Evolutionary conservation across 2,888 invertebrate genomes (phyloP).

Genomic region (Onchidella celtica): DNA sequence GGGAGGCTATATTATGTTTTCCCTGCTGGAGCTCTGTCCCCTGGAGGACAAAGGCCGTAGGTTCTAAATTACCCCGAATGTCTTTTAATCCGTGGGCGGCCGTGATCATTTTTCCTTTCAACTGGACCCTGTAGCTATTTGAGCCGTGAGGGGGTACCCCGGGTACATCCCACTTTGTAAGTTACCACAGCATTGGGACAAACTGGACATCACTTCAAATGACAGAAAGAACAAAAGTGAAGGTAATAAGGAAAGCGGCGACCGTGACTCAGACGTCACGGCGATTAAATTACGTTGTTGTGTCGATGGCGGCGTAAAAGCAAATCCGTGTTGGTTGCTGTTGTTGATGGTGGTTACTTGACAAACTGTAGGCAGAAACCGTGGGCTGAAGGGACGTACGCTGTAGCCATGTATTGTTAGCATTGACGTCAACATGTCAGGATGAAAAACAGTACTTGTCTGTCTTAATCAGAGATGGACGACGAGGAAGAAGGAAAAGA

Average conservation of each 20-base stretch:
- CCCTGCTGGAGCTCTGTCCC: background rate
- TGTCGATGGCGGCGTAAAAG: background rate
- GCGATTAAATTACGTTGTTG: background rate
- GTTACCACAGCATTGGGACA: too few relatives aligned
- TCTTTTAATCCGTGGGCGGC: background rate
- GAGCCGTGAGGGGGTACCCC: background rate
- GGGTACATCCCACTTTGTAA: too few relatives aligned
- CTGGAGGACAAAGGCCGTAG: background rate
- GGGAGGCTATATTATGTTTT: background rate
- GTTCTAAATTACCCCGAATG: background rate
- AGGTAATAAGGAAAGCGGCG: too few relatives aligned
- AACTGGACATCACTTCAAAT: too few relatives aligned
- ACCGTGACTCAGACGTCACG: background rate
- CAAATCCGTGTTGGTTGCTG: too few relatives aligned
- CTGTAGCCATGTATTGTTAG: background rate
- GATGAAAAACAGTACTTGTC: background rate
- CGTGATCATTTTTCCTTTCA: background rate
- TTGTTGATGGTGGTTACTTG: background rate
- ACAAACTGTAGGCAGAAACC: background rate
- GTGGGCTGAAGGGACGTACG: background rate
- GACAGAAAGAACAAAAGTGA: too few relatives aligned
- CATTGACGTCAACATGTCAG: background rate
- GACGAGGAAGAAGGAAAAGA: background rate
- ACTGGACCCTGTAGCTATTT: background rate
- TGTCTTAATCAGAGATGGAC: background rate